Base-by-base conservation (phyloP, 2,797 vertebrate genomes). In the Steatocranus sp. region DNA sequence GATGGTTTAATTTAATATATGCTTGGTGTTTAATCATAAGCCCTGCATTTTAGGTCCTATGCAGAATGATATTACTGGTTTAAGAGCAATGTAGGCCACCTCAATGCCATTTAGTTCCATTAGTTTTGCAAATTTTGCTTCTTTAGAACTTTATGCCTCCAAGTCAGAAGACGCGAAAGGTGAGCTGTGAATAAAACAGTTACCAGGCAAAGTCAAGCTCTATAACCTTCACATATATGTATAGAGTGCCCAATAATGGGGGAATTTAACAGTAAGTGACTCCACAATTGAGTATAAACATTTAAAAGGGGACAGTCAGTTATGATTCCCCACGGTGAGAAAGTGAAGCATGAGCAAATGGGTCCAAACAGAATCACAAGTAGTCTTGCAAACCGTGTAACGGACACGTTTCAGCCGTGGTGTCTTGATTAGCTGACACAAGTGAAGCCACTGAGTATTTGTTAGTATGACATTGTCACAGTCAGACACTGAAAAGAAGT, bases 1-100 rank as follows among this genome's bases (percentile, higher is more conserved):
- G 10, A 32, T 81, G 83, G 84, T 92, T 94, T 95, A 94, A 95
- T 95, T 94, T 94, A 94, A 96, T 94, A 93, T 92, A 90, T 94
- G 85, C 93, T 88, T 38, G 80, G 70, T 87, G 85, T 93, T 90
- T 93, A 92, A 95, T 94, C 92, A 32, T 94, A 94, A 93, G 88
- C 91, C 11, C 78, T 46, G 83, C 82, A 32, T 91, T 89, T 90
- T 50, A 79, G 79, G 83, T 81, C 48, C 84, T 86, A 74, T 84
- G 83, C 81, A 27, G 86, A 79, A 87, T 76, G 34, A 90, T 87
- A 91, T 89, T 82, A 89, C 84, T 66, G 86, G 79, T 79, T 83
- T n/a, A n/a, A 76, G 78, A 84, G 86, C 50, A 48, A 58, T 76
- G 34, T 32, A 83, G 87, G 89, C 87, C 87, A 73, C 36, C 48